Evolutionary conservation across 2,888 invertebrate genomes (phyloP), one percentile per base, ranked within the genome.

Genomic region (Gryllus longicercus): DNA sequence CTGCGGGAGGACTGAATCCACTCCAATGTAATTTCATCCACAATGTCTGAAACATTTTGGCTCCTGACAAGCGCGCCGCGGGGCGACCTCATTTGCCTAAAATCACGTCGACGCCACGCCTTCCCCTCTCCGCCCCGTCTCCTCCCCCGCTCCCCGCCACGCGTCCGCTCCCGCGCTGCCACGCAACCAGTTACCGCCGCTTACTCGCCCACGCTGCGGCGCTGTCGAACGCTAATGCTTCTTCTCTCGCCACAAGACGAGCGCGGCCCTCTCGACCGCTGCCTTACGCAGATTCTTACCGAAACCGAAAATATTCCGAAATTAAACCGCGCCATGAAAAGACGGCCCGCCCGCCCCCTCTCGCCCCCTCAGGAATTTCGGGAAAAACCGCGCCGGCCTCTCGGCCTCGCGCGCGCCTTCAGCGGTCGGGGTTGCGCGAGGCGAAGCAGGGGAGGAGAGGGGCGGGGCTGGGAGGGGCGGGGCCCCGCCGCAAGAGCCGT

Each of bases 21-120:
- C 63, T 63, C 63, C 63, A 63, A 63, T 63, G n/a, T 63, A 63
- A 63, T 63, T 63, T 63, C 63, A 18, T 63, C 63, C 63, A 14
- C 16, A 14, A 18, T 63, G 63, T 14, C 63, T 63, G 38, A 63
- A 63, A 63, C 63, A n/a, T 63, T 63, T 18, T 38, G 38, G 38
- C 38, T 38, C 38, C 38, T n/a, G 63, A 63, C 63, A 63, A 63
- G 63, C 14, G 63, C 63, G 63, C 63, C n/a, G 63, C n/a, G n/a
- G 63, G 63, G 63, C 63, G n/a, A 63, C 63, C 63, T 63, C 63
- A 63, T 63, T 63, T 63, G 63, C 63, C 63, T 63, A 63, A 63
- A 63, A 63, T 63, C 63, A 63, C 63, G 63, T 38, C 38, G n/a
- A 63, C n/a, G 16, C 63, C 63, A 63, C n/a, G 63, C n/a, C 63